phyloP scores from a whole-genome alignment of 2,113 vertebrate genomes.

The Microtus pennsylvanicus region DNA sequence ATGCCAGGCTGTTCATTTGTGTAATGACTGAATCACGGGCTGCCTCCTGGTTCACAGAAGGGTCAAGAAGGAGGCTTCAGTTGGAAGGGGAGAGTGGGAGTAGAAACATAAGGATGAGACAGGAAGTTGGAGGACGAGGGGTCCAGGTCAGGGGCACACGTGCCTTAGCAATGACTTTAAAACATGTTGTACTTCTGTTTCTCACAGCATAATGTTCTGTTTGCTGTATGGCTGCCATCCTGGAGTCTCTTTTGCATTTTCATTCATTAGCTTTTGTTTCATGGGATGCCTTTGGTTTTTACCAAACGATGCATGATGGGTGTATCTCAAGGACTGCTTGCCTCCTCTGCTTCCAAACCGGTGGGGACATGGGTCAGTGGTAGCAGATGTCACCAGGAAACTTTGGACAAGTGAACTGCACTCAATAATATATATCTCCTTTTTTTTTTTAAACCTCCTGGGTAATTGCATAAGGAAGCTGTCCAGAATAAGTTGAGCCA shows the following conservation, averaged over 20 bases:
- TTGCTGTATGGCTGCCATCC: neutral
- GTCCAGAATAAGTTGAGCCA: neutral
- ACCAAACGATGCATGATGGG: neutral
- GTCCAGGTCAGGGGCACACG: fast-evolving
- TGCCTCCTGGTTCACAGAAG: neutral
- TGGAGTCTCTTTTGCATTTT: neutral
- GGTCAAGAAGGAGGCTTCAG: neutral
- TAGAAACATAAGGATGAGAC: neutral
- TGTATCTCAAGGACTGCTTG: neutral
- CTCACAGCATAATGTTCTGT: neutral
- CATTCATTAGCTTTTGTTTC: neutral
- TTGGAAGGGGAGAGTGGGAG: fast-evolving
- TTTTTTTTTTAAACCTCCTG: neutral
- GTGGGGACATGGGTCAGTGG: too few relatives aligned
- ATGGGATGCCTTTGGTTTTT: neutral
- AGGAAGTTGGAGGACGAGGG: fast-evolving
- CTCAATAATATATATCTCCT: neutral
- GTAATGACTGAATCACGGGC: neutral
- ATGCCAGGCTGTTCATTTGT: conserved; percentile 26
- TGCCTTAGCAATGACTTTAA: neutral
- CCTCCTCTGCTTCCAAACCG: neutral
- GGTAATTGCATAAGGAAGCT: neutral
- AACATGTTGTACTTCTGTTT: neutral
- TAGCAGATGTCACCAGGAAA: too few relatives aligned
- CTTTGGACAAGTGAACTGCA: too few relatives aligned